phyloP scores from a whole-genome alignment of 2,113 vertebrate species.

The Dipodomys stephensi region DNA sequence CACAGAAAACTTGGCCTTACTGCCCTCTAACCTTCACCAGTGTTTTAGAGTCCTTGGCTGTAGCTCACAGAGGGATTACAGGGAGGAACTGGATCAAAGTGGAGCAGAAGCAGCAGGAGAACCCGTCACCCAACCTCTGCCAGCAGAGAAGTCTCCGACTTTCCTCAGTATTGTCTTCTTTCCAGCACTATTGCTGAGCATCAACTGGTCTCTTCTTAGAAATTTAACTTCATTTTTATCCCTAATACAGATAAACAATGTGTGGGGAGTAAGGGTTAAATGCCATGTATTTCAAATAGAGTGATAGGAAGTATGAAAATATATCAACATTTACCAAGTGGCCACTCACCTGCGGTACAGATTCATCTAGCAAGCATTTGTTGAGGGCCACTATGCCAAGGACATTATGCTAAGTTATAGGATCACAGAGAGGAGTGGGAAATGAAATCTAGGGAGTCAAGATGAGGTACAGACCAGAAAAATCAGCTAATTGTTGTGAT shows the following conservation, averaged over 20 bases:
- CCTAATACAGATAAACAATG: constrained; percentile 39
- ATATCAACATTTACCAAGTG: background rate
- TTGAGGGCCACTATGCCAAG: background rate
- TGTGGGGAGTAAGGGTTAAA: constrained; percentile 58
- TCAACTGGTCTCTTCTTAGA: constrained; percentile 64
- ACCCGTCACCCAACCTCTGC: background rate
- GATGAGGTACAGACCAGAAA: background rate
- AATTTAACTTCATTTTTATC: constrained; percentile 54
- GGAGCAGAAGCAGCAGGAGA: background rate
- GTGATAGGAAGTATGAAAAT: constrained; percentile 37
- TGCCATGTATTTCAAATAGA: constrained; percentile 63
- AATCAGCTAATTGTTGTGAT: rapidly evolving
- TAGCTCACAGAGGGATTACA: background rate
- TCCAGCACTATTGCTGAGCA: constrained; percentile 58
- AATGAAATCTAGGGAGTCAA: background rate
- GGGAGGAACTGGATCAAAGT: constrained; percentile 30
- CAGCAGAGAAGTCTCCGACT: background rate
- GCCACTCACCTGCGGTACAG: background rate
- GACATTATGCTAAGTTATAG: background rate
- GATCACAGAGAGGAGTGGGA: background rate
- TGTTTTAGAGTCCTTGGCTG: constrained; percentile 43
- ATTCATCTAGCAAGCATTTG: background rate
- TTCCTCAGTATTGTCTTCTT: constrained; percentile 45
- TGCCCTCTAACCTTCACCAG: constrained; percentile 51
- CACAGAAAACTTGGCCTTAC: constrained; percentile 60